Evolutionary conservation across 2,113 vertebrate species (phyloP).

Genomic region (Neogobius melanostomus): DNA sequence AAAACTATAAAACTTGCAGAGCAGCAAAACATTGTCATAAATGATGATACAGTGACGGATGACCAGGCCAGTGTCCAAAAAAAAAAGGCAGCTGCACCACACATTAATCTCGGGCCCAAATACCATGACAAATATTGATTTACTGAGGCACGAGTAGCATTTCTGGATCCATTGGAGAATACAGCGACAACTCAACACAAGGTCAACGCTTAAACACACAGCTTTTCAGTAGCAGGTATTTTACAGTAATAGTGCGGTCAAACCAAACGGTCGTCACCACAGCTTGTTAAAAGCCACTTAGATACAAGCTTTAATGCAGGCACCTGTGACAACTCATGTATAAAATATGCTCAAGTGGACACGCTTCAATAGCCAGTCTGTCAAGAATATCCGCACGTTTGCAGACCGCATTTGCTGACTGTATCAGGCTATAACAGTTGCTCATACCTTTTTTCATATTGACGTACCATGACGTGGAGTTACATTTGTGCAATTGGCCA

Average conservation of each 20-base stretch:
- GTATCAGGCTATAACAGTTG: no score
- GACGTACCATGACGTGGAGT: no score
- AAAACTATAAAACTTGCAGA: background rate
- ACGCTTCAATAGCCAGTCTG: background rate
- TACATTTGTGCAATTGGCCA: no score
- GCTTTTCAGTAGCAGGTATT: background rate
- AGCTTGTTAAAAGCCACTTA: slow-evolving; percentile 2
- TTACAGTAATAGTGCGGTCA: background rate
- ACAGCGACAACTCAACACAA: background rate
- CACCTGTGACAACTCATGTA: slow-evolving; percentile 1
- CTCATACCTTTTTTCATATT: no score
- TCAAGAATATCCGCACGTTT: background rate
- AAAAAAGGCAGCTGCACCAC: background rate
- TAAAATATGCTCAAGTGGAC: slow-evolving; percentile 2
- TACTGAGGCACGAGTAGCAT: background rate
- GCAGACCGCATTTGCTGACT: no score
- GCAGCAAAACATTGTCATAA: background rate
- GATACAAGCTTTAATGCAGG: background rate
- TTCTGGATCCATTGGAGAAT: background rate
- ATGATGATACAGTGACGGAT: slow-evolving; percentile 16
- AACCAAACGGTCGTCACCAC: background rate
- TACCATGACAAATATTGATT: slow-evolving; percentile 17
- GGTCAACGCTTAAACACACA: background rate
- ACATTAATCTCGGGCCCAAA: slow-evolving; percentile 4
- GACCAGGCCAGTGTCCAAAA: slow-evolving; percentile 11